Evolutionary conservation across 37 sponge, comb jelly and placozoan genomes (phyloP).

Genomic region (Oscarella lobularis): DNA sequence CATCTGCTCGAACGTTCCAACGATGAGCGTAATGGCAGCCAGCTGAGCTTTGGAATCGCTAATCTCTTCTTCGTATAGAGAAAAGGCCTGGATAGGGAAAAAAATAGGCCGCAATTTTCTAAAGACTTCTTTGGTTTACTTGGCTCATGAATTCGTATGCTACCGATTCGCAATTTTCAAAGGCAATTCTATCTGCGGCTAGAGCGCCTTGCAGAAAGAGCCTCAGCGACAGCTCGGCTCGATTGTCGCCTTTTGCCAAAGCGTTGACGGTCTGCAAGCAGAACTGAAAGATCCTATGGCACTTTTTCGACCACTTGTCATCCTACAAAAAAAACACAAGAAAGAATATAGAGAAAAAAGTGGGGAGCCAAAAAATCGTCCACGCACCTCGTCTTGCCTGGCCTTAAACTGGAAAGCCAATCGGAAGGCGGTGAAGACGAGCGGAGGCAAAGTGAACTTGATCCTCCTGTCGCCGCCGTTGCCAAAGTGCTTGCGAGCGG

Average conservation of each 20-base stretch:
- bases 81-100: slow-evolving; percentile 52
- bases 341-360: neutral
- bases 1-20: slow-evolving; percentile 84
- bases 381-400: slow-evolving; percentile 42
- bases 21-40: slow-evolving; percentile 68
- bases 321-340: slow-evolving; percentile 34
- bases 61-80: slow-evolving; percentile 89
- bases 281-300: slow-evolving; percentile 87
- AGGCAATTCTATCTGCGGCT: slow-evolving; percentile 62
- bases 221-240: slow-evolving; percentile 58
- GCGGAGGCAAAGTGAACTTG: slow-evolving; percentile 64
- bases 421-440: slow-evolving; percentile 76
- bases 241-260: slow-evolving; percentile 46
- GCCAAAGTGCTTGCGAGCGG: slow-evolving; percentile 68
- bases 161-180: slow-evolving; percentile 47
- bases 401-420: slow-evolving; percentile 55
- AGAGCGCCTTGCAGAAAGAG: slow-evolving; percentile 94
- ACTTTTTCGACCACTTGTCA: slow-evolving; percentile 86
- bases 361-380: neutral
- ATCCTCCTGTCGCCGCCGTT: slow-evolving; percentile 70
- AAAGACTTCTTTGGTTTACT: slow-evolving; percentile 19
- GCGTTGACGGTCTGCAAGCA: slow-evolving; percentile 64
- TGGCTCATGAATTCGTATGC: slow-evolving; percentile 95
- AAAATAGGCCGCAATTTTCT: neutral
- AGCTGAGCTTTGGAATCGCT: slow-evolving; percentile 88